phyloP scores from a whole-genome alignment of 2,113 vertebrate genomes.

The Sturnus vulgaris region DNA sequence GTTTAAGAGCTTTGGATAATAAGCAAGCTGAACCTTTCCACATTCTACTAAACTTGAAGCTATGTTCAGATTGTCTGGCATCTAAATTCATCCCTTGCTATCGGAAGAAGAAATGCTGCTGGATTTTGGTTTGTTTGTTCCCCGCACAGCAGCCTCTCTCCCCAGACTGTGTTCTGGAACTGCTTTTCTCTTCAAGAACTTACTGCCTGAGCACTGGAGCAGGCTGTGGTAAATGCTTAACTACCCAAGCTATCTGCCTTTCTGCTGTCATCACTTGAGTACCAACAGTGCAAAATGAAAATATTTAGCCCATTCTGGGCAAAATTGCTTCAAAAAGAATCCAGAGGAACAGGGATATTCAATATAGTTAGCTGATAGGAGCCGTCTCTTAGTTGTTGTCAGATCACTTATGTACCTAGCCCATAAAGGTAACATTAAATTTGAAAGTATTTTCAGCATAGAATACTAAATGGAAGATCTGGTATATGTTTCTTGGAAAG shows the following conservation, averaged over 20 bases:
- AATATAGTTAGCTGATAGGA: background rate
- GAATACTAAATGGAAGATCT: background rate
- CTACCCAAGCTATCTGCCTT: background rate
- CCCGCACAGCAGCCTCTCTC: background rate
- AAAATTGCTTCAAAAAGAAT: background rate
- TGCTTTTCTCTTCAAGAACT: background rate
- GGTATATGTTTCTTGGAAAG: background rate
- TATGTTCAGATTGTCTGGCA: background rate
- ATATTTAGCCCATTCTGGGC: background rate
- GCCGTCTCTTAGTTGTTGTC: background rate
- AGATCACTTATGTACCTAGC: background rate
- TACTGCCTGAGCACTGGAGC: background rate
- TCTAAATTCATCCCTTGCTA: background rate
- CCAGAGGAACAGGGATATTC: background rate
- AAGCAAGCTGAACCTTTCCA: background rate
- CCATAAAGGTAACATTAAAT: background rate
- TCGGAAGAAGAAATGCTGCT: background rate
- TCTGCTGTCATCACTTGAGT: background rate
- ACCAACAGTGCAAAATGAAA: background rate
- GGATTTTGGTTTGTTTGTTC: background rate
- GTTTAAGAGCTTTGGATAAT: background rate
- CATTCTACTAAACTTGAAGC: background rate
- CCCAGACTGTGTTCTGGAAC: background rate
- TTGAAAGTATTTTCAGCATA: background rate
- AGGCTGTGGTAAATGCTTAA: background rate